Conservation (phyloP, 92 coral and sea anemone species). For the Palythoa grandis region DNA sequence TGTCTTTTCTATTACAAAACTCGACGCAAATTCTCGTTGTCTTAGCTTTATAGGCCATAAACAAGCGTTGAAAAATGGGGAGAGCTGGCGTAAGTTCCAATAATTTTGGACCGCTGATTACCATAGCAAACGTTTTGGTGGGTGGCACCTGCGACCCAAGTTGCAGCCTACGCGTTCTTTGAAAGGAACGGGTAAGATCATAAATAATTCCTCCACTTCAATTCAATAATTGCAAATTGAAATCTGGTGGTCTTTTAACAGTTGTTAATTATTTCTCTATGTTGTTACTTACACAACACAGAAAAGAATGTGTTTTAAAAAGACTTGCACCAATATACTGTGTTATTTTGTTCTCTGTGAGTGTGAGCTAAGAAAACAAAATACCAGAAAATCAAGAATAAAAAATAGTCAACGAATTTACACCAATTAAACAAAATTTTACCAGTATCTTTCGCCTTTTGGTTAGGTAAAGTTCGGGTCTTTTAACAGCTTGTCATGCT, state of each 20-base stretch:
- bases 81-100: not conserved
- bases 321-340: not conserved
- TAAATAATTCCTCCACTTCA: slow-evolving; percentile 38
- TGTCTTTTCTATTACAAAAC: too few relatives aligned
- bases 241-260: slow-evolving; percentile 49
- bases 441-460: slow-evolving; percentile 15
- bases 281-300: slow-evolving; percentile 20
- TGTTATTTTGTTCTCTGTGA: not conserved
- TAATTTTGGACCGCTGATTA: slow-evolving; percentile 5
- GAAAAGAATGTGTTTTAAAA: not conserved
- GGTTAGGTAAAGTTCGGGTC: slow-evolving; percentile 1
- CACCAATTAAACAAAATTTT: slow-evolving; percentile 6
- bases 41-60: too few relatives aligned
- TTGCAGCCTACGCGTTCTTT: not conserved
- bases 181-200: slow-evolving; percentile 33
- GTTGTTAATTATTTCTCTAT: slow-evolving; percentile 23
- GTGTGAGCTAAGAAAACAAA: not conserved
- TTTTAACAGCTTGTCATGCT: slow-evolving; percentile 8
- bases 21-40: too few relatives aligned
- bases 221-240: slow-evolving; percentile 35
- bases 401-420: not conserved
- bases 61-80: too few relatives aligned
- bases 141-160: slow-evolving; percentile 17
- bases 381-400: not conserved
- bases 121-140: not conserved